These are phyloP conservation scores for Phalloptychus januarius DNA, from an alignment of 2,797 vertebrate genomes.

Conservation along the genomic window DNA sequence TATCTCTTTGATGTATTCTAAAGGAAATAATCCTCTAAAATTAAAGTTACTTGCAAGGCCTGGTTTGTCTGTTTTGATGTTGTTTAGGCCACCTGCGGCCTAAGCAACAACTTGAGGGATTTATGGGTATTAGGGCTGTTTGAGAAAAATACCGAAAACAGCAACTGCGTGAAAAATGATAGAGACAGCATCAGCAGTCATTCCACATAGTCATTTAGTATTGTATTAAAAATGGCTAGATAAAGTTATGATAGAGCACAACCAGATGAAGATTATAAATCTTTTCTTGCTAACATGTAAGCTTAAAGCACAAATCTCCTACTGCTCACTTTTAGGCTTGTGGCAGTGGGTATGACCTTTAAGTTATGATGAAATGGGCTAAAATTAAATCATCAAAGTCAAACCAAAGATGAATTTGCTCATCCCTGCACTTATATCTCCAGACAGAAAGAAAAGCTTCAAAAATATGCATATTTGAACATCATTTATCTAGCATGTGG, in stretches of 20 bases:
- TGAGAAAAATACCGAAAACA: neutral
- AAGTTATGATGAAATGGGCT: conserved; percentile 5
- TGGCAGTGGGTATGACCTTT: neutral
- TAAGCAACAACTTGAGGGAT: neutral
- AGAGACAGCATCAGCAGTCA: neutral
- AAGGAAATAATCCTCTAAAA: neutral
- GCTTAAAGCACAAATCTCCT: neutral
- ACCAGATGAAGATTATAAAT: neutral
- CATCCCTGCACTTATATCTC: conserved; percentile 19
- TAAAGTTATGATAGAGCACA: neutral
- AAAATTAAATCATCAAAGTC: conserved; percentile 59
- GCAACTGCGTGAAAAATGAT: neutral
- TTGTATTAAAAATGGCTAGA: neutral
- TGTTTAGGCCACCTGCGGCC: neutral
- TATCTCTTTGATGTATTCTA: neutral
- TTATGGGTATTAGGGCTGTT: neutral
- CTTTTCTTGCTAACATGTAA: neutral
- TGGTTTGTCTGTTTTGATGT: neutral
- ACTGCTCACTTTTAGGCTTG: neutral
- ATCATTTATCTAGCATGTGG: neutral
- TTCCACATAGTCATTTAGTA: neutral
- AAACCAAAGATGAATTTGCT: conserved; percentile 32
- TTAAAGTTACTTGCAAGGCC: neutral
- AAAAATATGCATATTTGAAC: conserved; percentile 27
- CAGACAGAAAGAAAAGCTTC: conserved; percentile 7